Percentiles rank a stretch among this genome's conserved stretches.
Conservation (phyloP, 2,888 invertebrate genomes). For the Abrostola tripartita region DNA sequence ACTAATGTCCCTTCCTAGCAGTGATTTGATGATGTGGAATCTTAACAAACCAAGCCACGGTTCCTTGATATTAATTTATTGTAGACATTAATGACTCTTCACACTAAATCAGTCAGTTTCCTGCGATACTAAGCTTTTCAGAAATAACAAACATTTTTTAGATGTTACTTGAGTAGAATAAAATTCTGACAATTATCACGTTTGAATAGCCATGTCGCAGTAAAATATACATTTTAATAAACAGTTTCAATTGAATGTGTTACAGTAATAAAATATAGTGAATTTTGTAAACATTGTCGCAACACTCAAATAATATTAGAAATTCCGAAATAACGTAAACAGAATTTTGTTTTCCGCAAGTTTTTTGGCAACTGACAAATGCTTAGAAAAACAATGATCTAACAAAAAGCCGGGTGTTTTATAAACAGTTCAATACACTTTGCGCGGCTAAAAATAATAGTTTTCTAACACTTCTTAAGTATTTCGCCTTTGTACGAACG, state of each 20-base stretch:
- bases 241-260: neutral
- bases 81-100: conserved; percentile 19
- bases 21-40: conserved; percentile 16
- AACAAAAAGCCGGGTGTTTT: conserved; percentile 31
- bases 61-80: conserved; percentile 18
- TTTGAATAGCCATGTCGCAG: neutral
- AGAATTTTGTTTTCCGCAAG: neutral
- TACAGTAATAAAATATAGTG: conserved; percentile 7
- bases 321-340: conserved; percentile 18
- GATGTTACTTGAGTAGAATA: neutral
- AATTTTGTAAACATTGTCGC: conserved; percentile 16
- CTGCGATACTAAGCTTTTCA: conserved; percentile 2
- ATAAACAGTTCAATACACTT: conserved; percentile 31
- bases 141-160: conserved; percentile 1
- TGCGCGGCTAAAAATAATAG: conserved; percentile 21
- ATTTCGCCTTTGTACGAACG: conserved; percentile 6
- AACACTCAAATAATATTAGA: conserved; percentile 18
- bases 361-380: conserved; percentile 44
- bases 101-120: conserved; percentile 18
- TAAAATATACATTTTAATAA: neutral
- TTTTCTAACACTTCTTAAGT: conserved; percentile 3
- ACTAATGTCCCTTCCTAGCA: conserved; percentile 22
- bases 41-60: conserved; percentile 8
- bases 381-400: conserved; percentile 41
- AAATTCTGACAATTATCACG: neutral